A percentile compares a stretch with the other conserved stretches of the same genome.
These are phyloP conservation scores for Cloeon dipterum DNA, from an alignment of 2,888 invertebrate genomes.

Conservation along the genomic window DNA sequence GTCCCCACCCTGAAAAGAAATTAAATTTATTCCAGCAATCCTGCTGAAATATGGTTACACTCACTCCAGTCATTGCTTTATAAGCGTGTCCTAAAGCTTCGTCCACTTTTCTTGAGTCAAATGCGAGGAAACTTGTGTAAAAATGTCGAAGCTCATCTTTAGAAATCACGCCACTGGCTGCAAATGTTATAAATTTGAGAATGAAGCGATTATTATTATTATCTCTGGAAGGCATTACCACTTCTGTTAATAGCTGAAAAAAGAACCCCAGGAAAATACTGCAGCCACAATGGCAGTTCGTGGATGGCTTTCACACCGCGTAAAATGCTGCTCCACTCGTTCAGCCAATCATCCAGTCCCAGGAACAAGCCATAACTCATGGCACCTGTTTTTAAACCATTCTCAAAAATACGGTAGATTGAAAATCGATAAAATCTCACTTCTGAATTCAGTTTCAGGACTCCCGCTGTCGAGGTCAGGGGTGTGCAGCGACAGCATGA, in stretches of 20 bases:
- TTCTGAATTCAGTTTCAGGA: not conserved
- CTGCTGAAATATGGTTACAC: constrained; percentile 12
- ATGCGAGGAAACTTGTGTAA: constrained; percentile 44
- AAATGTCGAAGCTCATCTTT: constrained; percentile 40
- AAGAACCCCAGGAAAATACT: constrained; percentile 45
- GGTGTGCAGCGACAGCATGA: constrained; percentile 19
- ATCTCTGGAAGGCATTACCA: constrained; percentile 19
- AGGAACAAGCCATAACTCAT: not conserved
- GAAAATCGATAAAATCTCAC: not conserved
- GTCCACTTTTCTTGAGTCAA: constrained; percentile 32
- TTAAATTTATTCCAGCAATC: constrained; percentile 3
- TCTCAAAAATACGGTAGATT: not conserved
- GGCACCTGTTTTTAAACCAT: not conserved
- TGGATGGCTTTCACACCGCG: constrained; percentile 25
- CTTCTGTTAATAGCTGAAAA: constrained; percentile 45
- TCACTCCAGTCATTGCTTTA: constrained; percentile 48
- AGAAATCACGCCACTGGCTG: constrained; percentile 40
- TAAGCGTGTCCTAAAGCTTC: constrained; percentile 43
- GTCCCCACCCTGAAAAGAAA: constrained; percentile 36
- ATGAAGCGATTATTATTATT: constrained; percentile 7
- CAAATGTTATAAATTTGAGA: constrained; percentile 11
- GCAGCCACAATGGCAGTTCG: constrained; percentile 48
- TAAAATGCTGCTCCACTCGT: constrained; percentile 38
- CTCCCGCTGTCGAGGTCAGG: not conserved
- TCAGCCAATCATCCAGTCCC: constrained; percentile 43